phyloP scores from a whole-genome alignment of 2,888 invertebrate species.

The Drosophila glabriapex region DNA sequence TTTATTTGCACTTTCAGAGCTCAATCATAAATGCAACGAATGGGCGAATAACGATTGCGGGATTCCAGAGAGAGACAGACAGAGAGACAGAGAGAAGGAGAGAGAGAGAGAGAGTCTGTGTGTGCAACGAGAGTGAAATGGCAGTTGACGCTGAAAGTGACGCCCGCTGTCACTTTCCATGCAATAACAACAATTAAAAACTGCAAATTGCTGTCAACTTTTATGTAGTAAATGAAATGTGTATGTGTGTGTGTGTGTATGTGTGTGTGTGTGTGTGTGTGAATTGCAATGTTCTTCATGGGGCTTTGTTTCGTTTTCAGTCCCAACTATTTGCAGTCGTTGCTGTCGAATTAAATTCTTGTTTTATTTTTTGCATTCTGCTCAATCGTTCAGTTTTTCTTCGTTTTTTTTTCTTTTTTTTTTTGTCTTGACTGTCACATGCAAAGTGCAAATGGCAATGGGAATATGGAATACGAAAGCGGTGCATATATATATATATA shows the following conservation, averaged over 20 bases:
- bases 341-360: slow-evolving; percentile 11
- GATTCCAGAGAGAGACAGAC: neutral
- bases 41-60: slow-evolving; percentile 7
- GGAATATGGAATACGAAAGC: slow-evolving; percentile 48
- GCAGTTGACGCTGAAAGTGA: slow-evolving; percentile 26
- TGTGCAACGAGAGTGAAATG: slow-evolving; percentile 22
- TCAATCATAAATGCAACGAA: slow-evolving; percentile 24
- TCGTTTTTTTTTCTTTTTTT: slow-evolving; percentile 1
- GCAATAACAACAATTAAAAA: slow-evolving; percentile 53
- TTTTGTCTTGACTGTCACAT: slow-evolving; percentile 21
- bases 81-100: neutral
- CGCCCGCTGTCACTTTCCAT: slow-evolving; percentile 34
- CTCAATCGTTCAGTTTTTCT: neutral
- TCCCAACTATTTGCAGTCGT: neutral
- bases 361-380: slow-evolving; percentile 1
- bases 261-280: slow-evolving; percentile 9
- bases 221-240: slow-evolving; percentile 22
- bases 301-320: slow-evolving; percentile 20
- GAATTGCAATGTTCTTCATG: slow-evolving; percentile 27
- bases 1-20: slow-evolving; percentile 54
- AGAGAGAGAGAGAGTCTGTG: too few species aligned
- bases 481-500: slow-evolving; percentile 14
- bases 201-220: slow-evolving; percentile 67
- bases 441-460: slow-evolving; percentile 58
- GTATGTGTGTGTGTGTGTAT: slow-evolving; percentile 11